phyloP scores from a whole-genome alignment of 2,113 vertebrate genomes.

The Ammodytes dubius region DNA sequence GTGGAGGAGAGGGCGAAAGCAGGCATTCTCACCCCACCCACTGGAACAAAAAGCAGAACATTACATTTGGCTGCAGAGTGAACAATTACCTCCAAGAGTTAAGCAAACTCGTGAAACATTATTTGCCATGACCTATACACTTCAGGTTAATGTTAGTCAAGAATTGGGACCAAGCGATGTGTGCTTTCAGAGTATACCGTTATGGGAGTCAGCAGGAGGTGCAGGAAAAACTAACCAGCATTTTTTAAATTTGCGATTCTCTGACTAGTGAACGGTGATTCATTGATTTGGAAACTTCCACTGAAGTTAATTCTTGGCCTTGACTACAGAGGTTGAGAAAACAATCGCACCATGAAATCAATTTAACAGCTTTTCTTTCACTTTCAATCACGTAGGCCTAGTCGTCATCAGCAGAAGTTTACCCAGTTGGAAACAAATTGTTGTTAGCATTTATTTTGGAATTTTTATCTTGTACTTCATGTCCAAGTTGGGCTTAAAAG shows the following conservation, averaged over 20 bases:
- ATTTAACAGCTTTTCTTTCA: background rate
- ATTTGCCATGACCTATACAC: background rate
- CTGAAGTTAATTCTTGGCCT: background rate
- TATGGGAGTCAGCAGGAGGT: background rate
- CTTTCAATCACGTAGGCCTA: background rate
- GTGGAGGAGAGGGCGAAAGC: slow-evolving; percentile 36
- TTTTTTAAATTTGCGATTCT: background rate
- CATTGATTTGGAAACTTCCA: background rate
- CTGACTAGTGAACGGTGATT: background rate
- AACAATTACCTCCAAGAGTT: slow-evolving; percentile 55
- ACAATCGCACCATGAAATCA: background rate
- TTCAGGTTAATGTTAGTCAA: slow-evolving; percentile 36
- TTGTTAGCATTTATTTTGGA: no score
- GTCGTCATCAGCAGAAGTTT: background rate
- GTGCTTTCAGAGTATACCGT: background rate
- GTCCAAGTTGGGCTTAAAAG: background rate
- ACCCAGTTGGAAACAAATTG: background rate
- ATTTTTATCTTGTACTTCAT: background rate
- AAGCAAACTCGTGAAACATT: slow-evolving; percentile 54
- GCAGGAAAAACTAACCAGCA: background rate
- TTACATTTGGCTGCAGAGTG: slow-evolving; percentile 25
- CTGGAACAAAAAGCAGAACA: slow-evolving; percentile 9
- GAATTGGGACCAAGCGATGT: background rate
- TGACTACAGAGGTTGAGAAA: background rate
- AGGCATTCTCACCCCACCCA: slow-evolving; percentile 25